phyloP scores from a whole-genome alignment of 1,140 invertebrate genomes.

The Nymphalis io region DNA sequence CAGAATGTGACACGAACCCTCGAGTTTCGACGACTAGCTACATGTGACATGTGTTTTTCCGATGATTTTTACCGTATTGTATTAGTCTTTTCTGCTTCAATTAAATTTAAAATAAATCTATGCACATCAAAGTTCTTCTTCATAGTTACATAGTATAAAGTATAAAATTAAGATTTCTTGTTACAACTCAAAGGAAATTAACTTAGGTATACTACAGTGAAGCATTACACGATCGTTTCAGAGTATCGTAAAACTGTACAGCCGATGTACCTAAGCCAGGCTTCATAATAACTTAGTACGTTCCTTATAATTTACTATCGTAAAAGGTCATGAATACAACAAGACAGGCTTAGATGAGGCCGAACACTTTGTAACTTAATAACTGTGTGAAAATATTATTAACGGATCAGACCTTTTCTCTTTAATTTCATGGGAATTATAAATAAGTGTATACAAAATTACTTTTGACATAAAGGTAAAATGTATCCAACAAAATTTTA shows the following conservation, averaged over 20 bases:
- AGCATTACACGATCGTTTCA: neutral
- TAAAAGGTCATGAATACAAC: slow-evolving; percentile 2
- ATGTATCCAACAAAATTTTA: too few relatives aligned
- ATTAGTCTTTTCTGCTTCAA: too few relatives aligned
- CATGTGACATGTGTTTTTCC: too few relatives aligned
- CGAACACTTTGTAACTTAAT: slow-evolving; percentile 1
- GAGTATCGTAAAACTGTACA: neutral
- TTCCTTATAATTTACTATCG: slow-evolving; percentile 8
- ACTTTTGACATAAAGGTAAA: too few relatives aligned
- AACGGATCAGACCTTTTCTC: neutral
- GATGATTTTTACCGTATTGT: too few relatives aligned
- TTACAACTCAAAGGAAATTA: neutral
- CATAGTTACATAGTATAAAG: neutral
- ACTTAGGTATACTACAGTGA: neutral
- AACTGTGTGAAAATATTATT: slow-evolving; percentile 8
- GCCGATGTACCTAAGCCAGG: neutral
- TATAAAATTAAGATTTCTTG: neutral
- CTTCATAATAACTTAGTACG: slow-evolving; percentile 1
- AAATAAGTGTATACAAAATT: too few relatives aligned
- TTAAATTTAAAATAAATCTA: too few relatives aligned
- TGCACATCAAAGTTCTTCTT: too few relatives aligned
- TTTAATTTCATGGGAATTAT: neutral
- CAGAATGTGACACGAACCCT: too few relatives aligned
- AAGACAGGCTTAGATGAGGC: neutral
- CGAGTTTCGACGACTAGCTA: too few relatives aligned